Evolutionary conservation across 1,140 invertebrate genomes (phyloP), one percentile per base, ranked within the genome.

Genomic region (Asobara japonica): DNA sequence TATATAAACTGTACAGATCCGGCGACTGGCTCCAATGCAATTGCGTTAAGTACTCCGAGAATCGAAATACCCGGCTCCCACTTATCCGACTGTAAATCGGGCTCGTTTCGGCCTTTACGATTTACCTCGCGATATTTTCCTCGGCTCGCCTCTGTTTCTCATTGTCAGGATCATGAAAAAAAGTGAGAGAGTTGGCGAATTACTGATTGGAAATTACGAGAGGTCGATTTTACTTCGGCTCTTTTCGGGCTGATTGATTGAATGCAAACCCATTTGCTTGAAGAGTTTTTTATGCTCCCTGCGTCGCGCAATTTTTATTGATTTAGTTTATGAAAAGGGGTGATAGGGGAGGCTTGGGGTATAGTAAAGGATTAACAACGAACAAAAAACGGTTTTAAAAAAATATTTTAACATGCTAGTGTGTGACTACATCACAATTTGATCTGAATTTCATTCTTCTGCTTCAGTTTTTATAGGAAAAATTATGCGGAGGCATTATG

Each of bases 81-180:
- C 48, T 16, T 69, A 56, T 60, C 61, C 18, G 62, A 65, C 62
- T 64, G 64, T 74, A 74, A 74, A 71, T 74, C 73, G 25, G 45
- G 31, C 68, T 60, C 68, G 45, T 45, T 45, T 64, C 60, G 38
- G 16, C 25, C 70, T 70, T 74, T 71, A 73, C 65, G 56, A 73
- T 73, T 68, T 62, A 36, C 72, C 11, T 33, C 65, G 69, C 41
- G n/a, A 48, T 45, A 22, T 65, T 73, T 33, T 16, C 41, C 41
- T 45, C 7, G 41, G 41, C 41, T 45, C 13, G 41, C 41, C 41
- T 45, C n/a, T 13, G 41, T 13, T 45, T 45, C 41, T 45, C 1
- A 45, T 45, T 16, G 41, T 7, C n/a, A 7, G n/a, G 18, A 45
- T 45, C 5, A 45, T 45, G n/a, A 16, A 16, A 45, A 45, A 45